Evolutionary conservation across 2,888 invertebrate species (phyloP), one percentile per base, ranked within the genome.

Genomic region (Diadegma fenestrale): DNA sequence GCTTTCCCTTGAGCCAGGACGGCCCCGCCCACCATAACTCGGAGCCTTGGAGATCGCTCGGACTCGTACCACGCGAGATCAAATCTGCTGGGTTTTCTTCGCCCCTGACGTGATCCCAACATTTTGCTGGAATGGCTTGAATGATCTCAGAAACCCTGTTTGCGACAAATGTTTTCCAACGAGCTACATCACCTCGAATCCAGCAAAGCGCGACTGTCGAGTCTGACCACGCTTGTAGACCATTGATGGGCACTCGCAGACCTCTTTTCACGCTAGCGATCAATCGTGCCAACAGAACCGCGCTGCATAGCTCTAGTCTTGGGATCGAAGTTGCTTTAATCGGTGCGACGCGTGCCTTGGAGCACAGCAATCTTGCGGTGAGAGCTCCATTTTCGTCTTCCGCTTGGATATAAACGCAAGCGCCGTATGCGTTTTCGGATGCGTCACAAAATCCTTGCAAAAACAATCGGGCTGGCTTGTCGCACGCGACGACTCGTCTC

Each of bases 41-140:
- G 71, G 3, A 22, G 12, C 61, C 43, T 51, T 82, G 8, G 48
- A 82, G 69, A 63, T 78, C 45, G 17, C 71, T 48, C 10, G 22
- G 37, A 12, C 33, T 69, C 30, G 76, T n/a, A 3, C 88, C 87
- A 14, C 86, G 72, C 19, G 85, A 88, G 12, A 86, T 54, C 8
- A 81, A 37, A 80, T 88, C 82, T 1, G 87, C 87, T 51, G 88
- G 86, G 76, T 87, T 88, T n/a, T 87, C 88, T 3, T 73, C 64
- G n/a, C 76, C 48, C 0, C n/a, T 54, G 0, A 88, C 86, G 72
- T 88, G 80, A 43, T 68, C 2, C 87, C 86, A 87, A 3, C 87
- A 43, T 2, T n/a, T 75, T 71, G 14, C 0, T 79, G 26, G 17
- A 75, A 73, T 48, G 78, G 61, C 17, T 54, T 88, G 88, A 63